A percentile compares a stretch with the other conserved stretches of the same genome.
These are phyloP conservation scores for Apamea monoglypha DNA, from an alignment of 2,888 invertebrate genomes.

Conservation along the genomic window DNA sequence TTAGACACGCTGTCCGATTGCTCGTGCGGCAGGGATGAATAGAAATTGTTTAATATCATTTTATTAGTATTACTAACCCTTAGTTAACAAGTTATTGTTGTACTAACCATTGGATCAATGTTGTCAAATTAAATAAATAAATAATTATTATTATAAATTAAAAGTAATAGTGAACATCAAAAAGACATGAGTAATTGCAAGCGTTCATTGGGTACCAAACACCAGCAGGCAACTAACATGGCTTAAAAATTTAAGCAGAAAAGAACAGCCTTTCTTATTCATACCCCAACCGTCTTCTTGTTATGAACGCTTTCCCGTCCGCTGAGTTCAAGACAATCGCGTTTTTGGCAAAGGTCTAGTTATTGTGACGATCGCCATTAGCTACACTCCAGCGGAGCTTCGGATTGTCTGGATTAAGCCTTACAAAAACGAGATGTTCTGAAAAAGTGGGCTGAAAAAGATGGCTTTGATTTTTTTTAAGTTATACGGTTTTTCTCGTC, in stretches of 20 bases:
- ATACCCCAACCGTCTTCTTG: background rate
- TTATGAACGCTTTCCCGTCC: constrained; percentile 50
- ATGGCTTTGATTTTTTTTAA: background rate
- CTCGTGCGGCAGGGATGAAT: too few relatives aligned
- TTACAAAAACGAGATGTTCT: constrained; percentile 16
- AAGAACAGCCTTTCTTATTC: background rate
- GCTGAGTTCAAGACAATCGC: constrained; percentile 47
- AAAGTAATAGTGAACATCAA: background rate
- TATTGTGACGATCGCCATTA: constrained; percentile 51
- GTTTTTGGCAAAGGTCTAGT: constrained; percentile 40
- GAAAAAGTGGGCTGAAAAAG: background rate
- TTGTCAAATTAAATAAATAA: too few relatives aligned
- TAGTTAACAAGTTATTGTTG: too few relatives aligned
- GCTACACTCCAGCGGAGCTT: constrained; percentile 27
- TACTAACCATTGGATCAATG: too few relatives aligned
- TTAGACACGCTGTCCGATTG: too few relatives aligned
- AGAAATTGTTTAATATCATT: too few relatives aligned
- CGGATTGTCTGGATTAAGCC: constrained; percentile 25
- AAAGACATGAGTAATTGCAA: background rate
- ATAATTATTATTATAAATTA: too few relatives aligned
- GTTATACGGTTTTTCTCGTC: background rate
- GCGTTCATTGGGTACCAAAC: background rate
- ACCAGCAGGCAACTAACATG: background rate
- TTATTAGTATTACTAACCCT: too few relatives aligned
- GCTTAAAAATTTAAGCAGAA: background rate